Conservation (phyloP, 2,113 vertebrate species). For the Hucho hucho region DNA sequence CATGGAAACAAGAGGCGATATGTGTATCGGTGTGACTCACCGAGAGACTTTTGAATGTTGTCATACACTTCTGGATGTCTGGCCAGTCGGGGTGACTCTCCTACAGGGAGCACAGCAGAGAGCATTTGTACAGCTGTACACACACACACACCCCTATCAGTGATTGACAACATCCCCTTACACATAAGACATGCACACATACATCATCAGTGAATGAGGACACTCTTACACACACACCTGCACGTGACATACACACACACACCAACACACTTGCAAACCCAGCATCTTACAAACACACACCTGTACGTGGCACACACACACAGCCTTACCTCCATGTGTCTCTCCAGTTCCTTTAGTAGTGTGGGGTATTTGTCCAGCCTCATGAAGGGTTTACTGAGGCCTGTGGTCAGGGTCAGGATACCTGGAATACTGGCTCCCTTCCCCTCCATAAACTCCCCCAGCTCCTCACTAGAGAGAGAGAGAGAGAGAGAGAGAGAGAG, state of each 20-base stretch:
- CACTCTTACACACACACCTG: neutral
- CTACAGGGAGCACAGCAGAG: constrained; percentile 59
- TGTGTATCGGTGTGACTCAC: constrained; percentile 71
- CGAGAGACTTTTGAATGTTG: constrained; percentile 91
- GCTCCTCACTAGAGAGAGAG: constrained; percentile 78
- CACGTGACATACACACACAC: neutral
- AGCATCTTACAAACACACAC: neutral
- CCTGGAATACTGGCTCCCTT: constrained; percentile 90
- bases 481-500: neutral
- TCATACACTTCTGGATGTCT: constrained; percentile 97
- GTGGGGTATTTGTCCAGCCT: constrained; percentile 96
- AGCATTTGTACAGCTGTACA: neutral
- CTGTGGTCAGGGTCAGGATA: constrained; percentile 92
- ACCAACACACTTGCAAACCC: neutral
- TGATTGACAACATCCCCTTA: neutral
- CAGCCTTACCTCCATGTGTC: constrained; percentile 94
- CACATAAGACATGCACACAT: neutral
- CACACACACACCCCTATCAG: neutral
- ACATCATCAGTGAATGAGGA: neutral
- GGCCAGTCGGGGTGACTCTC: constrained; percentile 90
- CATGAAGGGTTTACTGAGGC: constrained; percentile 99
- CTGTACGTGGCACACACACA: too few species aligned
- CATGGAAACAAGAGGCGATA: neutral
- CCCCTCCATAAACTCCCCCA: constrained; percentile 96
- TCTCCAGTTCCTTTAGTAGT: constrained; percentile 95